Evolutionary conservation across 2,113 vertebrate genomes (phyloP), one percentile per base, ranked within the genome.

Genomic region (Tichodroma muraria): DNA sequence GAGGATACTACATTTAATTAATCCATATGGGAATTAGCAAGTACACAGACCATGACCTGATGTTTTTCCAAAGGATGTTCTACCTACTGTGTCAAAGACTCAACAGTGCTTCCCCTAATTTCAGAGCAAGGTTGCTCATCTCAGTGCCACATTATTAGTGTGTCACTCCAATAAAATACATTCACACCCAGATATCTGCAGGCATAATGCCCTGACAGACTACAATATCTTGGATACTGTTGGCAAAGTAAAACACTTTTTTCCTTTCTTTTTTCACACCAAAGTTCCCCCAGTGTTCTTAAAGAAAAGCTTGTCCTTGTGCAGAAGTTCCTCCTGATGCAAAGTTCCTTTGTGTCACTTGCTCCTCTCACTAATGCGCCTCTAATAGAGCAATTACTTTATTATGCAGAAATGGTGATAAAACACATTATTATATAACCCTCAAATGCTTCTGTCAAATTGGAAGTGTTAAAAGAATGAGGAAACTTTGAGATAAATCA

Each of bases 361-460:
- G 63, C 78, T 95, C 86, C 85, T 91, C 90, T 93, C 93, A 72
- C 96, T 97, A 97, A 97, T 95, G 93, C 61, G 88, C 85, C 91
- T 91, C 85, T 97, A 97, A 97, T 97, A 96, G 91, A 85, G 52
- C 95, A 93, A 87, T 95, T 96, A 95, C 87, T 97, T 75, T 90
- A 96, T 97, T 95, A 95, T 93, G 77, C 89, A 90, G 95, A 89
- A 53, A 73, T 1, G 33, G 63, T 79, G 91, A 93, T 95, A 92
- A 91, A 96, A 90, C 75, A 94, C 84, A 78, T 66, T 91, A 88
- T 78, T 90, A 89, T 80, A 45, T 87, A 96, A 97, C 30, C 21
- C 93, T 93, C 94, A 96, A 97, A 97, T 81, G 87, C 85, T 93
- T 93, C 95, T 91, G 93, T 96, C 92, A 97, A 89, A 95, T 70